Evolutionary conservation across 1,140 invertebrate species (phyloP).

Genomic region (Caenorhabditis brenneri): DNA sequence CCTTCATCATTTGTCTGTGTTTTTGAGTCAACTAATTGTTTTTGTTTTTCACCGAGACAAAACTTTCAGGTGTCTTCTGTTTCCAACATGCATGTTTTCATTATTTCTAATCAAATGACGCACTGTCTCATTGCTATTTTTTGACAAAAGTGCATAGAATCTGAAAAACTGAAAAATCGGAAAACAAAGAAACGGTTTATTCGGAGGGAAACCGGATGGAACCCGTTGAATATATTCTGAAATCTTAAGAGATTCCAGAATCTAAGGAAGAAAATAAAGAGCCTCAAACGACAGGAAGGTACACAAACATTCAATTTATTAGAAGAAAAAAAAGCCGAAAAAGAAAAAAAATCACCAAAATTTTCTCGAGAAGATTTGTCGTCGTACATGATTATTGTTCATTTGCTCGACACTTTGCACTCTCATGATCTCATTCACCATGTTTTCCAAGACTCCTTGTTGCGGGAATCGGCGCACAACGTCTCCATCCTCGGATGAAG

Average conservation of each 20-base stretch:
- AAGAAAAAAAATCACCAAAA: neutral
- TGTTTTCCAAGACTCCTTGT: slow-evolving; percentile 8
- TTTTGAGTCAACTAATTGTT: neutral
- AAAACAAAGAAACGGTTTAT: slow-evolving; percentile 30
- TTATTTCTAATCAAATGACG: too few species aligned
- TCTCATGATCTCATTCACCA: slow-evolving; percentile 27
- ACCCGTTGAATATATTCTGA: neutral
- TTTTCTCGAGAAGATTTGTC: slow-evolving; percentile 7
- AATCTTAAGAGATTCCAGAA: too few species aligned
- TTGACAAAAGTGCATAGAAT: too few species aligned
- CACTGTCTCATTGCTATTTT: too few species aligned
- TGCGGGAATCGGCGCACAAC: slow-evolving; percentile 6
- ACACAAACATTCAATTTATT: too few species aligned
- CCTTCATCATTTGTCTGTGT: too few species aligned
- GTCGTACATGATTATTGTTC: slow-evolving; percentile 21
- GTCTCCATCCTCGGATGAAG: neutral
- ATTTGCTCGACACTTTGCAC: slow-evolving; percentile 30
- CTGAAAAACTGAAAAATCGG: too few species aligned
- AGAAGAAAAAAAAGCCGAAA: neutral
- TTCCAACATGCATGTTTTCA: too few species aligned
- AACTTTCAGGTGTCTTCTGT: neutral
- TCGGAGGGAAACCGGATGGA: neutral
- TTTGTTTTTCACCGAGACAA: neutral
- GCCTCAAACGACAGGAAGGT: too few species aligned
- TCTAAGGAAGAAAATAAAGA: neutral